Base-by-base conservation (phyloP, 2,113 vertebrate genomes). In the Dicentrarchus labrax region DNA sequence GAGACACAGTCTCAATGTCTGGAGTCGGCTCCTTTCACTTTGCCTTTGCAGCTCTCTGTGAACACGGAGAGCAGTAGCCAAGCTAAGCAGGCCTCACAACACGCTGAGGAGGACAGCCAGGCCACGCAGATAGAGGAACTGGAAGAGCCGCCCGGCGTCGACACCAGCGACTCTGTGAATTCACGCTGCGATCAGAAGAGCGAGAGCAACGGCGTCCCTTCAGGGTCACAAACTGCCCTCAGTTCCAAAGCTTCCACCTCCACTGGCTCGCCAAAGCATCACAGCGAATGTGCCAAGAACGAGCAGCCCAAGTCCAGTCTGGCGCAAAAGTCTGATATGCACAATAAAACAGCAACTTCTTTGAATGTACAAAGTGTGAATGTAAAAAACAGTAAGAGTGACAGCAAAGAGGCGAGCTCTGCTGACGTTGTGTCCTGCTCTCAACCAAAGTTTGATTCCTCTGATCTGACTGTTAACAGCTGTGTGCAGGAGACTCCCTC, bases 111-210 rank as follows among this genome's bases (percentile, higher is more conserved):
- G 16, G 96, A 95, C 43, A 94, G 94, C 36, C 96, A 97, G 91
- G 94, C 92, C 48, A 96, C 96, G 2, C 96, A 97, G 90, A 94
- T 95, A 13, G 96, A 96, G 21, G 94, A 95, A 11, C 68, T 83
- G 17, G 86, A 85, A 0, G 90, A 64, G 50, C 57, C 59, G 8
- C 45, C 80, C 1, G 70, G 4, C 0, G 61, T 65, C 0, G 87
- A 85, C 72, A 70, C 84, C 81, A 75, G 85, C 8, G 85, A 93
- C 51, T 80, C 85, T 3, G 80, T 60, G 51, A 8, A 21, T 10
- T 56, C 72, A 8, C 5, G 10, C 7, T 21, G 11, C 3, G 57
- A 57, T 9, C 86, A 80, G 65, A 85, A 13, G 59, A 76, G 15
- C 0, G 53, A 79, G 57, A 83, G 74, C 36, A 80, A 84, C 16